Evolutionary conservation across 2,888 invertebrate genomes (phyloP), one percentile per base, ranked within the genome.

Genomic region (Craniophora ligustri): DNA sequence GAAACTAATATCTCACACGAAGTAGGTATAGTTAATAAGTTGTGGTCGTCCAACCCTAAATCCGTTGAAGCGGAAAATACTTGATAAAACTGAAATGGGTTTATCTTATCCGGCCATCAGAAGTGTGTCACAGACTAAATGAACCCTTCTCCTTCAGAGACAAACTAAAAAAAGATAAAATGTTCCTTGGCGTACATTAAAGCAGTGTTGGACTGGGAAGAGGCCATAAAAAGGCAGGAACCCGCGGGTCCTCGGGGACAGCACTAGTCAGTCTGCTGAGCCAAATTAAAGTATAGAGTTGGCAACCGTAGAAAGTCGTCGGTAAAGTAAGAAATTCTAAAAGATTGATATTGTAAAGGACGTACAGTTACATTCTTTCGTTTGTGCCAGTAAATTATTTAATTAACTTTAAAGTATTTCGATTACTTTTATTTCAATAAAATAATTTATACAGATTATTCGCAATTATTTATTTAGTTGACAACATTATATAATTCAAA

Each of bases 161-260:
- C 87, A 89, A 89, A 91, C 88, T 89, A 88, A 86, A 86, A n/a
- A 89, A 87, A 91, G 91, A 91, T 91, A 92, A 92, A 92, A 92
- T 86, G 87, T 85, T 87, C 86, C 84, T 88, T 85, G 89, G 85
- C 86, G 85, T 84, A 89, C 91, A 91, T 92, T 92, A 92, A 88
- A 89, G 90, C 81, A 83, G 76, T 82, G 86, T 85, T 82, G 78
- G 83, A 84, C 84, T 85, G 84, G 79, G 85, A 86, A 82, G 84
- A 86, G 82, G 84, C 88, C 84, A 78, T 90, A 90, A 91, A 91
- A 89, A 88, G 87, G 82, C 86, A 76, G 81, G 69, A 78, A 73
- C 77, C 77, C 72, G 66, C 58, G 67, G 72, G 72, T 76, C 89
- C 85, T 71, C 53, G 39, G 88, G 85, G 91, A 88, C 83, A 73